Conservation (phyloP, 2,888 invertebrate genomes). For the Orchestes rusci region DNA sequence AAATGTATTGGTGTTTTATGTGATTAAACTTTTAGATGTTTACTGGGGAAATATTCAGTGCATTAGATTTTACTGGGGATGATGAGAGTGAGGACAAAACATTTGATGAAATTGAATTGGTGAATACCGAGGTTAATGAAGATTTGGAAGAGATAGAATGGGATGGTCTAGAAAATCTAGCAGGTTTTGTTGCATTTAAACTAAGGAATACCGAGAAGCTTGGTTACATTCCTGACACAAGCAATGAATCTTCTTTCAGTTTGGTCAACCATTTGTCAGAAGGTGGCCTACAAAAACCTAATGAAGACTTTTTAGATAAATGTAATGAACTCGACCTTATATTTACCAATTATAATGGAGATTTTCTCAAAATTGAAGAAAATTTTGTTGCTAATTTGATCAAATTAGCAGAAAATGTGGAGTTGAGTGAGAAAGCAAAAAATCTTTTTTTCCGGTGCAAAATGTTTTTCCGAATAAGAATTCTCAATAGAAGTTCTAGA, state of each 20-base stretch:
- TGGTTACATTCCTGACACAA: constrained; percentile 13
- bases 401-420: constrained; percentile 1
- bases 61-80: not conserved
- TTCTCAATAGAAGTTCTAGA: constrained; percentile 12
- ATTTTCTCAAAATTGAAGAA: constrained; percentile 15
- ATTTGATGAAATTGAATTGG: not conserved
- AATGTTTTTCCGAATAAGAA: constrained; percentile 19
- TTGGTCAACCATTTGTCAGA: constrained; percentile 24
- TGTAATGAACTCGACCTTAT: constrained; percentile 17
- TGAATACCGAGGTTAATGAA: not conserved
- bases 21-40: constrained; percentile 1
- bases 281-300: constrained; percentile 22
- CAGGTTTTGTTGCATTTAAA: constrained; percentile 27
- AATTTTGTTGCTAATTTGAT: constrained; percentile 1
- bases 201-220: constrained; percentile 21
- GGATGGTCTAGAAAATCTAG: constrained; percentile 28
- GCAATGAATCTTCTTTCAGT: constrained; percentile 15
- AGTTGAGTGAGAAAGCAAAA: constrained; percentile 14
- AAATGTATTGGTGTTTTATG: not conserved
- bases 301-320: constrained; percentile 15
- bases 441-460: constrained; percentile 21
- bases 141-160: constrained; percentile 16
- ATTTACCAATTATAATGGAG: constrained; percentile 17
- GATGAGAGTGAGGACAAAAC: not conserved
- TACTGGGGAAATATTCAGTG: constrained; percentile 7